These are phyloP conservation scores for Aspiorhynchus laticeps DNA, from an alignment of 2,113 vertebrate genomes.

Conservation along the genomic window DNA sequence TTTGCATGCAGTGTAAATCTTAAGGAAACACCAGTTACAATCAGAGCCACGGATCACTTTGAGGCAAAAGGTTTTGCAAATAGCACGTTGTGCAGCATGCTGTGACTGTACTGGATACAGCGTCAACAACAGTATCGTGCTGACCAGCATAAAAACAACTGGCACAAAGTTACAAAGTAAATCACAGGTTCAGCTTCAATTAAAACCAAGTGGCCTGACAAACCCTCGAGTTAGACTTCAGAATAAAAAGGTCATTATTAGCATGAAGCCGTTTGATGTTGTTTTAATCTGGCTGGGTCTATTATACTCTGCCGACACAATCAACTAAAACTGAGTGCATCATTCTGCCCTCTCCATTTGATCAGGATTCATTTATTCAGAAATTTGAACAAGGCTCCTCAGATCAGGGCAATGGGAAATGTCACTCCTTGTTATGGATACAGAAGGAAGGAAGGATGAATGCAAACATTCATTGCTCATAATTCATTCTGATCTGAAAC, in stretches of 20 bases:
- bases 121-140: neutral
- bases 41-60: neutral
- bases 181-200: slow-evolving; percentile 16
- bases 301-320: slow-evolving; percentile 52
- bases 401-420: slow-evolving; percentile 58
- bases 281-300: slow-evolving; percentile 62
- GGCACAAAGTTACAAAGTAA: neutral
- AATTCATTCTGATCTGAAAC: neutral
- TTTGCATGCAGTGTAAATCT: slow-evolving; percentile 13
- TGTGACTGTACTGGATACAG: neutral
- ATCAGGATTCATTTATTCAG: slow-evolving; percentile 69
- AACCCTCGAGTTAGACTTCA: slow-evolving; percentile 56
- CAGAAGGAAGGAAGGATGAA: slow-evolving; percentile 43
- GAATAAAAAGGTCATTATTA: slow-evolving; percentile 58
- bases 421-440: slow-evolving; percentile 36
- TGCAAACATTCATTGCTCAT: slow-evolving; percentile 21
- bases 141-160: neutral
- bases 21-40: neutral
- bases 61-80: neutral
- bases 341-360: slow-evolving; percentile 50
- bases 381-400: slow-evolving; percentile 48
- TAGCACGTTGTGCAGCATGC: neutral
- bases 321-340: slow-evolving; percentile 38
- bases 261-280: slow-evolving; percentile 64
- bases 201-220: slow-evolving; percentile 34